These are phyloP conservation scores for Callipepla californica DNA, from an alignment of 2,113 vertebrate species.

Conservation along the genomic window DNA sequence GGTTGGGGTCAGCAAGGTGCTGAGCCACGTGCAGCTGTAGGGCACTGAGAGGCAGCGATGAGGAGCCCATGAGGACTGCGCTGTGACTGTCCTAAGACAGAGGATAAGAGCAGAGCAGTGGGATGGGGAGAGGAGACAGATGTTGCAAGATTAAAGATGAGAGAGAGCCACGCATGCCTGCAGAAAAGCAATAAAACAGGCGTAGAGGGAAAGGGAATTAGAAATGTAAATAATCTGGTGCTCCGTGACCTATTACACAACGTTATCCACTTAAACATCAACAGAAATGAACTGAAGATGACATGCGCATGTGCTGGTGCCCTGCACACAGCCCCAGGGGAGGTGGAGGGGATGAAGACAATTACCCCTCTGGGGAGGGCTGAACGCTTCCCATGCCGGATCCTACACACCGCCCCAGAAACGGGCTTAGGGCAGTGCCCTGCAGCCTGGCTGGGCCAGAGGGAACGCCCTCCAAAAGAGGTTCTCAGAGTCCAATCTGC, in stretches of 20 bases:
- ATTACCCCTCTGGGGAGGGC: too few relatives aligned
- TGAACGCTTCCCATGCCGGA: too few relatives aligned
- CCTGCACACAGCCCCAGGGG: not conserved
- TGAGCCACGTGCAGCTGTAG: not conserved
- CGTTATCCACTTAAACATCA: not conserved
- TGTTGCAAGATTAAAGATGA: conserved; percentile 32
- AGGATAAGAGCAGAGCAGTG: not conserved
- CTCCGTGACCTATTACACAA: not conserved
- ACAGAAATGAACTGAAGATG: not conserved
- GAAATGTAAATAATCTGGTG: conserved; percentile 2
- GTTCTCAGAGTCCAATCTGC: not conserved
- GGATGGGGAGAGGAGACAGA: not conserved
- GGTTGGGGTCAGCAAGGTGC: not conserved
- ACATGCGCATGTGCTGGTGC: fast-evolving
- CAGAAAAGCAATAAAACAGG: conserved; percentile 4
- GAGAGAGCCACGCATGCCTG: not conserved
- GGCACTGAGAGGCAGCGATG: not conserved
- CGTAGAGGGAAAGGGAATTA: not conserved
- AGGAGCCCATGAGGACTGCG: not conserved
- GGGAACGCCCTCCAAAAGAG: not conserved
- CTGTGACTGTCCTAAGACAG: not conserved
- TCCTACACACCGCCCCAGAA: too few relatives aligned
- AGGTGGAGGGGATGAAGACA: not conserved
- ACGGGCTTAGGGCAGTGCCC: too few relatives aligned
- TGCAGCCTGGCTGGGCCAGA: not conserved